These are phyloP conservation scores for Drosophila sp. DNA, from an alignment of 1,140 invertebrate genomes.

Conservation along the genomic window DNA sequence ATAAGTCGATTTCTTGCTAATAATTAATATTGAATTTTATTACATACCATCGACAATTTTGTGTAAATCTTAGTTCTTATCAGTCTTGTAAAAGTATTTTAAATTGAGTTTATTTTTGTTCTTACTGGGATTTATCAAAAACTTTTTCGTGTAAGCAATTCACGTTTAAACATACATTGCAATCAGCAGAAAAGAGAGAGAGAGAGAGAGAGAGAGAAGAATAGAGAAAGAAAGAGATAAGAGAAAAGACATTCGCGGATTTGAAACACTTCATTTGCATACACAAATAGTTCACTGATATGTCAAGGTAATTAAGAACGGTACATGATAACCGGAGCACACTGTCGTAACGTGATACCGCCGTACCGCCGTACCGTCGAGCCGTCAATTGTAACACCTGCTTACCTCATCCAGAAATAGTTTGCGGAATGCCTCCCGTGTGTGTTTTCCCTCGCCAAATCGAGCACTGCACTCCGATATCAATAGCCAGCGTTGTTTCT, in stretches of 20 bases:
- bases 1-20: too few relatives aligned
- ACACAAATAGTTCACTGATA: background rate
- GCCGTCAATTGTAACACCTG: background rate
- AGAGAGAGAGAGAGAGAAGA: background rate
- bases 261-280: slow-evolving; percentile 7
- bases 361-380: too few relatives aligned
- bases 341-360: background rate
- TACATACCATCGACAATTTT: too few relatives aligned
- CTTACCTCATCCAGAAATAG: slow-evolving; percentile 82
- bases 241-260: slow-evolving; percentile 13
- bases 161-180: too few relatives aligned
- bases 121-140: too few relatives aligned
- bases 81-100: too few relatives aligned
- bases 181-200: background rate
- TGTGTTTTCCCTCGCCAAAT: slow-evolving; percentile 83
- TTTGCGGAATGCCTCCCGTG: slow-evolving; percentile 81
- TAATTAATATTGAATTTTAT: too few relatives aligned
- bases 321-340: background rate
- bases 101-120: too few relatives aligned
- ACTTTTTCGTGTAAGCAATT: background rate
- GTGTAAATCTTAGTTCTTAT: too few relatives aligned
- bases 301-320: slow-evolving; percentile 15
- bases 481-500: slow-evolving; percentile 83
- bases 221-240: background rate
- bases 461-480: slow-evolving; percentile 84